These are phyloP conservation scores for Dryoscopus gambensis DNA, from an alignment of 2,113 vertebrate genomes.

Conservation along the genomic window DNA sequence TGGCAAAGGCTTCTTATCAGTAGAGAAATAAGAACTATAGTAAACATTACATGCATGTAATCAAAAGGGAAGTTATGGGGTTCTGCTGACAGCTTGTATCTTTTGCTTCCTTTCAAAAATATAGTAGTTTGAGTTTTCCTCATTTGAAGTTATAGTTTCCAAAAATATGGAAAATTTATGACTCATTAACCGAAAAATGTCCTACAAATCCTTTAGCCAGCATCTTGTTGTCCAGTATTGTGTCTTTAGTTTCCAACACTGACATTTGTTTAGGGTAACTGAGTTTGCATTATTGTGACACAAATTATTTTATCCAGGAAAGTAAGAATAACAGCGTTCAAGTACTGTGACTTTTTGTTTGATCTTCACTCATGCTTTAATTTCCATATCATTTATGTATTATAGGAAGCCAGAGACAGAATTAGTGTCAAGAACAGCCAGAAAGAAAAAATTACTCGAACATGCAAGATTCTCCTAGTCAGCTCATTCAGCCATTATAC, in stretches of 20 bases:
- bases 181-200: background rate
- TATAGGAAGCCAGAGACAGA: slow-evolving; percentile 45
- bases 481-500: slow-evolving; percentile 31
- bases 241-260: background rate
- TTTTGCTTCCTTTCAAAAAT: background rate
- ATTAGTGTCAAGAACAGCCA: slow-evolving; percentile 44
- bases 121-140: background rate
- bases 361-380: slow-evolving; percentile 49
- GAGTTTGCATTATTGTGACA: slow-evolving; percentile 3
- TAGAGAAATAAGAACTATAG: background rate
- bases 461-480: slow-evolving; percentile 28
- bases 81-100: background rate
- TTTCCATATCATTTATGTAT: slow-evolving; percentile 44
- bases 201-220: background rate
- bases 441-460: background rate
- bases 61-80: background rate
- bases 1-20: background rate
- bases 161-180: background rate
- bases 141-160: background rate
- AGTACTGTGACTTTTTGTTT: slow-evolving; percentile 26
- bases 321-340: slow-evolving; percentile 19
- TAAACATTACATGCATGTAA: background rate
- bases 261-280: slow-evolving; percentile 4
- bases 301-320: background rate
- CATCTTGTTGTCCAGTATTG: background rate